phyloP scores from a whole-genome alignment of 2,113 vertebrate genomes.

The Quiscalus mexicanus region DNA sequence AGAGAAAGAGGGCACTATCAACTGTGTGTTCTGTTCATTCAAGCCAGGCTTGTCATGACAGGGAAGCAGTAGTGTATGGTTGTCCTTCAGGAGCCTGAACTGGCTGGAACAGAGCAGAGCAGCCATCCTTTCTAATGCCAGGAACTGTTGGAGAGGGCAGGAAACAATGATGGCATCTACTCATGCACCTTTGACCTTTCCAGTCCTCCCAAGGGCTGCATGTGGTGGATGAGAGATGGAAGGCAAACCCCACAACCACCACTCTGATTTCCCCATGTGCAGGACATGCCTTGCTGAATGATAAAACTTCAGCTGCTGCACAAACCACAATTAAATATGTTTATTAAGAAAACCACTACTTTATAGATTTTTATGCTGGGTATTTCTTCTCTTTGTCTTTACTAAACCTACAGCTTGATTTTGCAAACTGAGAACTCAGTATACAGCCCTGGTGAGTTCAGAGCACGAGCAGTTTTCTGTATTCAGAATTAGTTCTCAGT shows the following conservation, averaged over 20 bases:
- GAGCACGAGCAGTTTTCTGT: fast-evolving
- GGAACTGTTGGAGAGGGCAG: not conserved
- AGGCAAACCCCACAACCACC: not conserved
- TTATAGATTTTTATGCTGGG: not conserved
- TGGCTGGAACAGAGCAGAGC: not conserved
- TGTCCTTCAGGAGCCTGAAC: not conserved
- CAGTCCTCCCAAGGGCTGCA: not conserved
- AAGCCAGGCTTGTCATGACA: not conserved
- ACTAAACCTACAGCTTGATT: not conserved
- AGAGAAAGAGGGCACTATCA: not conserved
- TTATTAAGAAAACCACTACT: not conserved
- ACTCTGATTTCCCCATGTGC: fast-evolving
- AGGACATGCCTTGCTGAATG: not conserved
- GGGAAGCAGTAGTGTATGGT: not conserved
- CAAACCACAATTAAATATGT: not conserved
- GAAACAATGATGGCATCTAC: not conserved
- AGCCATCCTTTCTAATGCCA: not conserved
- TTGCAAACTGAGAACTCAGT: not conserved
- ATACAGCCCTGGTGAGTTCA: not conserved
- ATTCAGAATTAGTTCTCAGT: not conserved
- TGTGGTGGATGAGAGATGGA: not conserved
- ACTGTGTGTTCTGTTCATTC: not conserved
- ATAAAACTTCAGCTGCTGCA: not conserved
- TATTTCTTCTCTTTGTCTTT: not conserved
- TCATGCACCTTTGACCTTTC: not conserved